Conservation (phyloP, 2,113 vertebrate genomes). For the Anas platyrhynchos region DNA sequence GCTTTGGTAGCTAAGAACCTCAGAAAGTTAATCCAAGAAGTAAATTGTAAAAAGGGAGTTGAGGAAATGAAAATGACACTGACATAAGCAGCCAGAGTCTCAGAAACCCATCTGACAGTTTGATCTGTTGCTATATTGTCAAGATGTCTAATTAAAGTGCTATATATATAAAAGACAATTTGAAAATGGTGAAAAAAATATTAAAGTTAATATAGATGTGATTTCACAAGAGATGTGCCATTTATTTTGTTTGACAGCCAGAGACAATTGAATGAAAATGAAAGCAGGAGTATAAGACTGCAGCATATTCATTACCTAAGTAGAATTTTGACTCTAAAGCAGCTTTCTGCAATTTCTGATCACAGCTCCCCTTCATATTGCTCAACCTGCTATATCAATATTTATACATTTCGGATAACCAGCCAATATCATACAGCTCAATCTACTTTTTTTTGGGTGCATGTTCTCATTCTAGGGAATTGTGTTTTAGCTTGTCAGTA, state of each 20-base stretch:
- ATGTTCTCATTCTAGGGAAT: neutral
- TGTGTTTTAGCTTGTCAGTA: conserved; percentile 31
- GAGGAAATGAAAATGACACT: neutral
- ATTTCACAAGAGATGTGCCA: conserved; percentile 16
- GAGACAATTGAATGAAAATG: neutral
- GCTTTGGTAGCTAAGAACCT: neutral
- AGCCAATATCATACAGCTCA: neutral
- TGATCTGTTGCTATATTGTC: neutral
- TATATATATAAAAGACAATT: neutral
- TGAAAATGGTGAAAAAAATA: conserved; percentile 17
- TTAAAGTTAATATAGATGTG: neutral
- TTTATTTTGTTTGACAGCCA: conserved; percentile 36
- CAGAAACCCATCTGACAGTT: neutral
- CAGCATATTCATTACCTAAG: neutral
- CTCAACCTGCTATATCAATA: neutral
- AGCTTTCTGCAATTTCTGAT: conserved; percentile 28
- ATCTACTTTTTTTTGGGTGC: conserved; percentile 3
- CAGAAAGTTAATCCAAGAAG: conserved; percentile 14
- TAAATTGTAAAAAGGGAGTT: neutral
- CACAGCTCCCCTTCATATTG: neutral
- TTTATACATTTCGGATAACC: conserved; percentile 16
- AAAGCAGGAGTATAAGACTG: neutral
- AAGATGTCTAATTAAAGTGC: conserved; percentile 6
- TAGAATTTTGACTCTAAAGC: neutral
- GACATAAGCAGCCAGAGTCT: neutral